phyloP scores from a whole-genome alignment of 2,888 invertebrate genomes.

The Myathropa florea region DNA sequence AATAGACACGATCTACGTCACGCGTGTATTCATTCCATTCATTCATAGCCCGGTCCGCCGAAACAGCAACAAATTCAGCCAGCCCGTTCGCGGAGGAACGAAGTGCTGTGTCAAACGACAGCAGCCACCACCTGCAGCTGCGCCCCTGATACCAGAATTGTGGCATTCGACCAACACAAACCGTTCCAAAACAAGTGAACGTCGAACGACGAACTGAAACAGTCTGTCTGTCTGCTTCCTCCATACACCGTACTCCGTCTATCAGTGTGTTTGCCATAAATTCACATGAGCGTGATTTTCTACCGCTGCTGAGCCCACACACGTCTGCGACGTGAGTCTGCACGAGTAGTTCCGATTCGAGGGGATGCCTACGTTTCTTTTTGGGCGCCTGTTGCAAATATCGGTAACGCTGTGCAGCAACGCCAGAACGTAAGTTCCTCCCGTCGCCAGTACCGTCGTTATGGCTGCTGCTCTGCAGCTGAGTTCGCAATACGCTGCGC shows the following conservation, averaged over 20 bases:
- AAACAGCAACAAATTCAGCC: conserved; percentile 40
- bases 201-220: neutral
- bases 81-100: conserved; percentile 51
- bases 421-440: conserved; percentile 61
- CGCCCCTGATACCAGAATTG: conserved; percentile 78
- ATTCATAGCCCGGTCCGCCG: neutral
- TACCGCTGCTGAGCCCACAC: neutral
- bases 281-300: neutral
- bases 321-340: neutral
- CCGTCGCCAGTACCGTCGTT: conserved; percentile 23
- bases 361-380: conserved; percentile 10
- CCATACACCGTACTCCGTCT: neutral
- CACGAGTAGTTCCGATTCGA: neutral
- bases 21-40: neutral
- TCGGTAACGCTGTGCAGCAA: conserved; percentile 79
- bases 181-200: conserved; percentile 76
- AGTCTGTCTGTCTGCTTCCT: conserved; percentile 27
- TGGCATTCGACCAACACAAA: conserved; percentile 81
- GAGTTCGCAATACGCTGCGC: neutral
- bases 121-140: conserved; percentile 72
- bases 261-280: neutral
- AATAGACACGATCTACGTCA: neutral
- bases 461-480: neutral
- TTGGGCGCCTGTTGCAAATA: conserved; percentile 78
- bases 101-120: conserved; percentile 63